Base-by-base conservation (phyloP, 2,113 vertebrate species). In the Pimephales promelas region DNA sequence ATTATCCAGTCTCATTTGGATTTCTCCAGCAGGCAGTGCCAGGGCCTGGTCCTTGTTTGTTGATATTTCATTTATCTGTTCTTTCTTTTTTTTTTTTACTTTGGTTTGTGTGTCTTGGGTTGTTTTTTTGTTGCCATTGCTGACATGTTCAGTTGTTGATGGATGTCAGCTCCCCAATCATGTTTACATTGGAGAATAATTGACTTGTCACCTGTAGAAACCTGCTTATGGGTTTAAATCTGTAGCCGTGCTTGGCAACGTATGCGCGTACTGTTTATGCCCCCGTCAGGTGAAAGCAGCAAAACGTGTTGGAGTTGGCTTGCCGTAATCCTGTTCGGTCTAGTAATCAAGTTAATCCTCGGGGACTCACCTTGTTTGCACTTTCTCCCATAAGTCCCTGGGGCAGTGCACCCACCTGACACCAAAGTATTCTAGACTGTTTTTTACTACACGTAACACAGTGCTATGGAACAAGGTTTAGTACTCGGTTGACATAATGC, bases 1-100 rank as follows among this genome's bases (percentile, higher is more conserved):
- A 92, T 91, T 93, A 92, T 92, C 86, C 89, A 90, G 89, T 86
- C 90, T 91, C 90, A 91, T 92, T 92, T 90, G 90, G 87, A 90
- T 90, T 91, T 90, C 88, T 90, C 88, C 87, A 87, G 89, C 64
- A 88, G 83, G 56, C 43, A 80, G 82, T 85, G 81, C 85, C 85
- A 64, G 82, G 62, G 40, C 26, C 57, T 83, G 86, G 79, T 89
- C 85, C 66, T 87, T 87, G 89, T 88, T 87, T 91, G 90, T 91
- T 92, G 91, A 88, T 90, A 87, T 92, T 91, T 90, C 89, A 91
- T 92, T 92, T 83, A 88, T 88, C 85, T 84, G 22, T 79, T 82
- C 84, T 78, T 90, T n/a, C n/a, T n/a, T n/a, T n/a, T n/a, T n/a
- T n/a, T n/a, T n/a, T 85, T 84, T 90, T 75, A 86, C 71, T 84